phyloP scores from a whole-genome alignment of 2,113 vertebrate species.

The Hirundichthys speculiger region DNA sequence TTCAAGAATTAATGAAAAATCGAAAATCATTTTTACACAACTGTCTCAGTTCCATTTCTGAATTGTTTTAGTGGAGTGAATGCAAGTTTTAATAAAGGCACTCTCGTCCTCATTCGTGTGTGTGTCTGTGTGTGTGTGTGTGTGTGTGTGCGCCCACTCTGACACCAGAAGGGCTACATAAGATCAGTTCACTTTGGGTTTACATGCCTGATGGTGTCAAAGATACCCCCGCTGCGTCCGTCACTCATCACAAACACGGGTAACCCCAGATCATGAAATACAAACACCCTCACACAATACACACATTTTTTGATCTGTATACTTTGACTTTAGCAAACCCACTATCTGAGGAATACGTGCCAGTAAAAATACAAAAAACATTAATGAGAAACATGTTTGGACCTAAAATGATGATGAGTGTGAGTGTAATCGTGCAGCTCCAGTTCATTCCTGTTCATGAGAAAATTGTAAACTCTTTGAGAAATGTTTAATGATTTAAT shows the following conservation, averaged over 20 bases:
- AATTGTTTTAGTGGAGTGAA: too few species aligned
- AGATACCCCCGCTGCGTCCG: constrained; percentile 84
- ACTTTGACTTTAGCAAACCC: constrained; percentile 13
- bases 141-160: constrained; percentile 7
- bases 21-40: too few species aligned
- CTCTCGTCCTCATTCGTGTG: too few species aligned
- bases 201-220: constrained; percentile 82
- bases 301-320: constrained; percentile 17
- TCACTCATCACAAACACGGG: constrained; percentile 68
- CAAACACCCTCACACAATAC: constrained; percentile 49
- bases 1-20: too few species aligned
- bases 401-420: too few species aligned
- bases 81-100: too few species aligned
- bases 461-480: too few species aligned
- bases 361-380: constrained; percentile 21
- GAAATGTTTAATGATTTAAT: too few species aligned
- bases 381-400: background rate
- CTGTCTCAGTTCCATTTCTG: too few species aligned
- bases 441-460: too few species aligned
- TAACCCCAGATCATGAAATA: constrained; percentile 51
- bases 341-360: constrained; percentile 27
- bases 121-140: constrained; percentile 13
- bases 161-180: constrained; percentile 68
- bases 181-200: constrained; percentile 75
- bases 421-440: constrained; percentile 1